Conservation (phyloP, 2,797 vertebrate species). For the Eremophila alpestris region DNA sequence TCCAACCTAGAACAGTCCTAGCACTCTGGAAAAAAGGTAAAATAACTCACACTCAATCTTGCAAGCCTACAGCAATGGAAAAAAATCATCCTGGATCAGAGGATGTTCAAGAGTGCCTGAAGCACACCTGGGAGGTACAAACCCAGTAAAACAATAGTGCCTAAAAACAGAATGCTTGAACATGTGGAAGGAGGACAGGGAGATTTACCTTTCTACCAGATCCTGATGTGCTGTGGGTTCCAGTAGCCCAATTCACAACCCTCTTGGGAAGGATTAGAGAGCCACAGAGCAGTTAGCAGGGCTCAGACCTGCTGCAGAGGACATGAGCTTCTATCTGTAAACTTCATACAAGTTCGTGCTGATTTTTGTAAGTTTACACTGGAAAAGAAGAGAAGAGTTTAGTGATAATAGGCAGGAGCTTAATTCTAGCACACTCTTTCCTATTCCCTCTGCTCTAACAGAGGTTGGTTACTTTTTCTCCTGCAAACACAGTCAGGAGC, state of each 20-base stretch:
- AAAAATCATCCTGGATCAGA: slow-evolving; percentile 20
- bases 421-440: background rate
- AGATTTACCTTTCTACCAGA: background rate
- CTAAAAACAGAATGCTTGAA: background rate
- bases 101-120: background rate
- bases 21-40: background rate
- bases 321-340: background rate
- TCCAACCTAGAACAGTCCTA: background rate
- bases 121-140: slow-evolving; percentile 33
- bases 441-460: background rate
- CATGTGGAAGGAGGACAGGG: background rate
- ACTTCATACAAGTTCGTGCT: background rate
- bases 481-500: background rate
- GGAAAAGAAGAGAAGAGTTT: background rate
- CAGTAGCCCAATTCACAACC: background rate
- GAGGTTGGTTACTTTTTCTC: background rate
- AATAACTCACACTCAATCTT: slow-evolving; percentile 3
- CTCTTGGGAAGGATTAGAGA: background rate
- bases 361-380: background rate
- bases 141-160: background rate
- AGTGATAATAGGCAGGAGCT: background rate
- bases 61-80: slow-evolving; percentile 5
- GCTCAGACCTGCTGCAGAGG: background rate
- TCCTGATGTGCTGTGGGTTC: background rate
- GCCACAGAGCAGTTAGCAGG: background rate